Evolutionary conservation across 2,797 vertebrate genomes (phyloP), one percentile per base, ranked within the genome.

Genomic region (Semaprochilodus insignis): DNA sequence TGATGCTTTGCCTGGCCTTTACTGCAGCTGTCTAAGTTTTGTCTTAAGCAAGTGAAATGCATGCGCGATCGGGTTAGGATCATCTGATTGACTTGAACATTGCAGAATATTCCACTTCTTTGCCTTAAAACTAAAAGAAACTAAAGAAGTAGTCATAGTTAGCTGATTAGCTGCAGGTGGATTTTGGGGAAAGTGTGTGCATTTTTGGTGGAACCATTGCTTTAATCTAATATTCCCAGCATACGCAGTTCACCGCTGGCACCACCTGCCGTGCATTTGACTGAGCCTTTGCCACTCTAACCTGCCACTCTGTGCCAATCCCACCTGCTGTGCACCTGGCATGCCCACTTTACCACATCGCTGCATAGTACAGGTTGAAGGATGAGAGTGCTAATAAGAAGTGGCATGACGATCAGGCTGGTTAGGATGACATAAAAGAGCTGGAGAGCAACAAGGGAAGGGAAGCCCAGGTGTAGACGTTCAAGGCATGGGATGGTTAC

Each of bases 321-420:
- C 84, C 71, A 63, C 84, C 84, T 71, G 63, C 15, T 16, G 85
- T 90, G 90, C 93, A 94, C 91, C 92, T 91, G 90, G 92, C 83
- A 86, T 27, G 63, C 57, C 27, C 25, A 54, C 52, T 70, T 60
- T 70, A 59, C 81, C 69, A 81, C 79, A 76, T 15, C 27, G 54
- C 71, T 72, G 69, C 34, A 21, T 27, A 71, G 34, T 40, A 10
- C 60, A 55, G 76, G 86, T 89, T 93, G 93, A 94, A 87, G 86
- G 91, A 93, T 89, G 92, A 92, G 89, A 86, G 90, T 82, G 84
- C 88, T 94, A 94, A 94, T 93, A 84, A 86, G 90, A 93, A 94
- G 93, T 93, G 93, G 88, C 92, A 60, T 83, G 59, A 90, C 89
- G 91, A 94, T 94, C 94, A 93, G 87, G 86, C 87, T 83, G 85